Base-by-base conservation (phyloP, 2,113 vertebrate species). In the Burhinus bistriatus region DNA sequence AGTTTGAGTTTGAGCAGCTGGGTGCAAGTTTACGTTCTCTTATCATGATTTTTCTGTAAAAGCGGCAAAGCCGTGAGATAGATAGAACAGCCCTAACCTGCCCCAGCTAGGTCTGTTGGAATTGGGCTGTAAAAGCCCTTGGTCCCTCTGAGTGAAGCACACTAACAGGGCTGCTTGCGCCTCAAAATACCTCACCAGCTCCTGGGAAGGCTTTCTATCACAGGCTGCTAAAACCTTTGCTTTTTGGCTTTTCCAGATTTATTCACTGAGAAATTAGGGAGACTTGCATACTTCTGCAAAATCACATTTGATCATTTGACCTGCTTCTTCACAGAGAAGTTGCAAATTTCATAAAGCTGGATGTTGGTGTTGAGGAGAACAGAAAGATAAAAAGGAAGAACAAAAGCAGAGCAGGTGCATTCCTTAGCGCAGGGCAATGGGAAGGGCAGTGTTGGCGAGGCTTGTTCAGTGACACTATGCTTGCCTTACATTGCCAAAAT, bases 231-330 rank as follows among this genome's bases (percentile, higher is more conserved):
- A 62, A 66, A 86, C 36, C 34, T 52, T 69, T 2, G 1, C 30
- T 16, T 85, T 71, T 86, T 89, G 57, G 11, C 26, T 89, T 92
- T 76, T 38, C 72, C 76, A 83, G 38, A 61, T 82, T 9, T 66
- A 75, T 78, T 68, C 49, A 21, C 11, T 82, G 36, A 90, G 71
- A 81, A 91, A 61, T 90, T 30, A 81, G 49, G 71, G 38, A 51
- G 54, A 70, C 55, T 75, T 78, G 32, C 21, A 13, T 73, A 47
- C 23, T 77, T 94, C 49, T 57, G 40, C 51, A 90, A 40, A 86
- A 88, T 11, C 78, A 26, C 21, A 52, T 87, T 92, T 89, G 55
- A 23, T 90, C n/a, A 40, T 40, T 68, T 87, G 86, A 71, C 70
- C 65, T 77, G 44, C 34, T 45, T 90, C 72, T 94, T 89, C 52